Base-by-base conservation (phyloP, 2,113 vertebrate genomes). In the Pelobates fuscus region DNA sequence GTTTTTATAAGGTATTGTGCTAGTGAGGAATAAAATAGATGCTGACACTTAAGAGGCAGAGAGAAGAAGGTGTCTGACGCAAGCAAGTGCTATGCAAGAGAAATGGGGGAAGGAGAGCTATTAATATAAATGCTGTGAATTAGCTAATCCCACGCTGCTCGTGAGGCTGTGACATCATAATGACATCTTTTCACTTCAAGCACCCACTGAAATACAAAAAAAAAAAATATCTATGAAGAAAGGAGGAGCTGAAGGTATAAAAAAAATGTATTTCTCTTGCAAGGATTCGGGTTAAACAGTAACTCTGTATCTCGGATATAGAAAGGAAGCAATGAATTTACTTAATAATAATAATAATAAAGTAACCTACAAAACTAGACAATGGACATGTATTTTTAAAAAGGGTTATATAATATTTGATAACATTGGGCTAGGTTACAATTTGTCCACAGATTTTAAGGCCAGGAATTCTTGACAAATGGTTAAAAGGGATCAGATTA, bases 91-190 rank as follows among this genome's bases (percentile, higher is more conserved):
- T 41, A 61, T 61, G 21, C 8, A 27, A 67, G 73, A 18, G 65
- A 77, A 29, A 41, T 60, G 54, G 73, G 58, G 73, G 73, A 67
- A 64, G 71, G 55, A 60, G 65, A 67, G 32, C 73, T 77, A 77
- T 77, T 68, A 77, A 77, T 77, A 77, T 68, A 77, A 77, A 77
- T 18, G 57, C 65, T 68, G 64, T 67, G 73, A 68, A 77, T 77
- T 68, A 68, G 65, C 65, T 60, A 64, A 68, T 77, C 73, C 73
- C 73, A 77, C 73, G 73, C 73, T 43, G 55, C 65, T 68, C 57
- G 55, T 77, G 73, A 77, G 57, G 25, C 64, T 61, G 62, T 77
- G 65, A 77, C 73, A 77, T 77, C 73, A 77, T 68, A 77, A 68
- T 77, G 73, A 77, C 73, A 77, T 60, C 64, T 77, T 68, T 49